Conservation (phyloP, 2,888 invertebrate genomes). For the Torymus texanus region DNA sequence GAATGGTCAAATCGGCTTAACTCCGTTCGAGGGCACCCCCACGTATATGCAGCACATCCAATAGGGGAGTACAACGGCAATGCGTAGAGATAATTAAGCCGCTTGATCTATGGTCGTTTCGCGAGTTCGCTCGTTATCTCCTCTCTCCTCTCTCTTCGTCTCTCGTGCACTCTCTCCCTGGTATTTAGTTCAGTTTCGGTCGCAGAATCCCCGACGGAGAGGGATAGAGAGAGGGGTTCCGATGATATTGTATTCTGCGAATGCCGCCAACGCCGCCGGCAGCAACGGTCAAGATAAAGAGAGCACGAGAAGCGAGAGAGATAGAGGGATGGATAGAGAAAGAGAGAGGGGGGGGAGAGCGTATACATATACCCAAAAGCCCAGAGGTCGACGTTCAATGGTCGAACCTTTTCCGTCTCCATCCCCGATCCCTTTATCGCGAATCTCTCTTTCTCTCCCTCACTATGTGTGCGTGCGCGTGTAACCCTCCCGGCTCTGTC, state of each 20-base stretch:
- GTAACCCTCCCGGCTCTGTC: neutral
- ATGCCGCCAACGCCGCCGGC: slow-evolving; percentile 26
- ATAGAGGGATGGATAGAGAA: slow-evolving; percentile 23
- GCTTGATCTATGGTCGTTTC: slow-evolving; percentile 74
- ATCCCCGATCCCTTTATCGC: slow-evolving; percentile 69
- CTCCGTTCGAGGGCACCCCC: slow-evolving; percentile 1
- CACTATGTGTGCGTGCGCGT: neutral
- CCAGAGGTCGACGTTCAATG: slow-evolving; percentile 75
- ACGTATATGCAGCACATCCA: slow-evolving; percentile 11
- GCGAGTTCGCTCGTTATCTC: slow-evolving; percentile 76
- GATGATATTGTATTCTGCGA: slow-evolving; percentile 15
- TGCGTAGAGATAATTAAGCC: slow-evolving; percentile 75
- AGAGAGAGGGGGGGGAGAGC: slow-evolving; percentile 31
- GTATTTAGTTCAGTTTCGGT: slow-evolving; percentile 58
- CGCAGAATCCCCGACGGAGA: slow-evolving; percentile 47
- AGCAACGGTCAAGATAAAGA: slow-evolving; percentile 59
- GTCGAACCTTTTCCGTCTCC: slow-evolving; percentile 72
- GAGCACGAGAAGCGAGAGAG: slow-evolving; percentile 49
- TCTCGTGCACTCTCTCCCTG: slow-evolving; percentile 59
- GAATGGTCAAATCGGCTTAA: slow-evolving; percentile 55
- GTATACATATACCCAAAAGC: slow-evolving; percentile 62
- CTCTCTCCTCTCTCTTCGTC: slow-evolving; percentile 63
- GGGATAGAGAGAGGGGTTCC: slow-evolving; percentile 1
- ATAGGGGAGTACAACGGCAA: slow-evolving; percentile 60
- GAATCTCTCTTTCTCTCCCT: slow-evolving; percentile 50